Percentiles rank a stretch among this genome's conserved stretches.
These are phyloP conservation scores for Aporophyla nigra DNA, from an alignment of 2,888 invertebrate species.

Conservation along the genomic window DNA sequence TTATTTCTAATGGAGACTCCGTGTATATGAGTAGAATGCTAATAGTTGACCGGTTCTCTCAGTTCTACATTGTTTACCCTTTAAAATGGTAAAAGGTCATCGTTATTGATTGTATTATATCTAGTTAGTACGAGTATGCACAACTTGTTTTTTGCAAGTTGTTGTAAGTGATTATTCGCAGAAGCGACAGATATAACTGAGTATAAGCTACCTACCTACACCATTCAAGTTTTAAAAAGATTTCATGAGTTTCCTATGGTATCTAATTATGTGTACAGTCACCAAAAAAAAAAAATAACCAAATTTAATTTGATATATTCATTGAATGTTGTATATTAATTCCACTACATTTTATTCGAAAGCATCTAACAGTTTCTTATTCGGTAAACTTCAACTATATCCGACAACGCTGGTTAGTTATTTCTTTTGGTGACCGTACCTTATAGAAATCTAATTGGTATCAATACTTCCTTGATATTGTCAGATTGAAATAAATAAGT, in stretches of 20 bases:
- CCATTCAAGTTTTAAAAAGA: not conserved
- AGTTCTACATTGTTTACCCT: slow-evolving; percentile 45
- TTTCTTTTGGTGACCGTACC: too few species aligned
- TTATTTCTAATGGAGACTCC: slow-evolving; percentile 2
- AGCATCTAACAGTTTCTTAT: too few species aligned
- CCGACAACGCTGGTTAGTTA: too few species aligned
- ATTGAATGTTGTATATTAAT: too few species aligned
- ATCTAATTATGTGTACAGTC: not conserved
- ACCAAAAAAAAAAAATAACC: too few species aligned
- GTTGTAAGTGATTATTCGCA: slow-evolving; percentile 14
- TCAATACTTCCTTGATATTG: not conserved
- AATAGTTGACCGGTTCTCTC: slow-evolving; percentile 14
- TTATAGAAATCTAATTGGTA: not conserved
- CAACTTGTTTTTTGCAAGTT: slow-evolving; percentile 33
- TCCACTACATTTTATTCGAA: too few species aligned
- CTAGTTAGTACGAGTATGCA: not conserved
- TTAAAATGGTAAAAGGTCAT: slow-evolving; percentile 58
- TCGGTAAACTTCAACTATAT: too few species aligned
- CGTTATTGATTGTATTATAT: slow-evolving; percentile 41
- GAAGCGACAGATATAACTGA: not conserved
- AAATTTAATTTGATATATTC: too few species aligned
- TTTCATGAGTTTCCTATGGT: not conserved
- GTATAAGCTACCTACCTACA: not conserved
- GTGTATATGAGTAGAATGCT: slow-evolving; percentile 12
- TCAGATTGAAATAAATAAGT: not conserved